Percentiles rank a stretch among this genome's conserved stretches.
Conservation (phyloP, 92 coral and sea anemone species). For the Palythoa grandis region DNA sequence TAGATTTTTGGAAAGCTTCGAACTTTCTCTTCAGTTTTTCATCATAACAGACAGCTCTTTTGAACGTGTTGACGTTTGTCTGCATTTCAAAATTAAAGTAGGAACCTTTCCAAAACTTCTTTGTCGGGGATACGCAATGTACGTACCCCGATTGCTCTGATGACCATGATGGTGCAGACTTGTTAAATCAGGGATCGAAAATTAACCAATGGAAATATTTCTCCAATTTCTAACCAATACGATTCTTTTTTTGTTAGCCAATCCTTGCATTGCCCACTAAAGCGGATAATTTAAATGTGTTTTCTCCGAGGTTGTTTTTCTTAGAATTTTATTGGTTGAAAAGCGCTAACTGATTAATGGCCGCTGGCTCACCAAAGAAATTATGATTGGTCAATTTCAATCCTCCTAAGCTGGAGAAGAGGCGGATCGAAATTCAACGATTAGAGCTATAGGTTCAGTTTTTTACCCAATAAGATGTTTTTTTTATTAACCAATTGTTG, state of each 20-base stretch:
- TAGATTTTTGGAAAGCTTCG: not conserved
- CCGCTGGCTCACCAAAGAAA: not conserved
- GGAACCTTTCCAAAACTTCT: not conserved
- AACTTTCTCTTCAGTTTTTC: not conserved
- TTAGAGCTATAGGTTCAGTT: not conserved
- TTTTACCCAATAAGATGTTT: not conserved
- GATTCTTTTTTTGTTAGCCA: conserved; percentile 7
- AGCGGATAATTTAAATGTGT: not conserved
- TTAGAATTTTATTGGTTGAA: conserved; percentile 7
- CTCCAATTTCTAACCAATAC: not conserved
- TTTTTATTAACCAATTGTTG: not conserved
- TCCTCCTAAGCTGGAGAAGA: not conserved
- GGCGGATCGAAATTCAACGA: conserved; percentile 2
- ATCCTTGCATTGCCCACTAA: not conserved
- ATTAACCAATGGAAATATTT: conserved; percentile 9
- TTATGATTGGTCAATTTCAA: not conserved
- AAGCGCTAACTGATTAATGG: conserved; percentile 5
- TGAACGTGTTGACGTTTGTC: not conserved
- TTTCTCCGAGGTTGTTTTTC: conserved; percentile 13
- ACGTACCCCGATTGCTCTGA: conserved; percentile 8
- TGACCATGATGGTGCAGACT: not conserved
- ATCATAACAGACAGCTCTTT: conserved; percentile 11
- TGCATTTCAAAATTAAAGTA: conserved; percentile 4
- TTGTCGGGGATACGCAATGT: conserved; percentile 3
- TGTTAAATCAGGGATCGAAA: not conserved